Percentiles rank a stretch among this genome's conserved stretches.
These are phyloP conservation scores for Aphelenchoides avenae DNA, from an alignment of 1,140 invertebrate species.

Conservation along the genomic window DNA sequence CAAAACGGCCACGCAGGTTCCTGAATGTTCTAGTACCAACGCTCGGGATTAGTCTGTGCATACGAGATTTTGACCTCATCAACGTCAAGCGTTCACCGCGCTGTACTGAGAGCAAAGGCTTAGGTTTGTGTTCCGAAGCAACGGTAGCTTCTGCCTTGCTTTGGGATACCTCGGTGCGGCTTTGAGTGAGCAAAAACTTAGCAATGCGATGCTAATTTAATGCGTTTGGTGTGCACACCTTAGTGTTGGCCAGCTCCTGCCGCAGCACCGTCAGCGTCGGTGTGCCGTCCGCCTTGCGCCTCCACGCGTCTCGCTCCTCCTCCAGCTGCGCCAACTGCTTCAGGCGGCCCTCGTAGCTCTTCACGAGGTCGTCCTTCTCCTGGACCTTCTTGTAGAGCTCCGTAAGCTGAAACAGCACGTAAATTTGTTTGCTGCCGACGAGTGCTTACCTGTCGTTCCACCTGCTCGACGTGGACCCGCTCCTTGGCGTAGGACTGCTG, in stretches of 20 bases:
- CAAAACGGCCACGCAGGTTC: too few relatives aligned
- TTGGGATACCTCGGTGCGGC: too few relatives aligned
- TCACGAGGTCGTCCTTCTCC: conserved; percentile 38
- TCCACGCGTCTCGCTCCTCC: conserved; percentile 25
- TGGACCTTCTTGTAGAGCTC: conserved; percentile 39
- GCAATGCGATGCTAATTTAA: too few relatives aligned
- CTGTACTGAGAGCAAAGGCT: too few relatives aligned
- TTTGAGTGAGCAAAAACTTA: too few relatives aligned
- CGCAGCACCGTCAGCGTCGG: conserved; percentile 26
- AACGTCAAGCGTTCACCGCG: too few relatives aligned
- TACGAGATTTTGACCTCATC: too few relatives aligned
- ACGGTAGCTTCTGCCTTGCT: too few relatives aligned
- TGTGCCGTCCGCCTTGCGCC: conserved; percentile 38
- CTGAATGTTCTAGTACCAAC: too few relatives aligned
- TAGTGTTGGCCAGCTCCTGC: conserved; percentile 35
- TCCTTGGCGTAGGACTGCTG: conserved; percentile 43
- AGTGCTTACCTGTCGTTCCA: conserved; percentile 36
- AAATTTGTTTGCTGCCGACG: too few relatives aligned
- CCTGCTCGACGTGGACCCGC: conserved; percentile 18
- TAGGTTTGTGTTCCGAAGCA: too few relatives aligned
- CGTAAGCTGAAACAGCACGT: conserved; percentile 38
- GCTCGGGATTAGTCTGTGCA: too few relatives aligned
- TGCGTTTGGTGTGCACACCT: conserved; percentile 28
- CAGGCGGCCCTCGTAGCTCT: conserved; percentile 10
- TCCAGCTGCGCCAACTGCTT: conserved; percentile 38